Conservation (phyloP, 2,888 invertebrate species). For the Spicauda simplicius region DNA sequence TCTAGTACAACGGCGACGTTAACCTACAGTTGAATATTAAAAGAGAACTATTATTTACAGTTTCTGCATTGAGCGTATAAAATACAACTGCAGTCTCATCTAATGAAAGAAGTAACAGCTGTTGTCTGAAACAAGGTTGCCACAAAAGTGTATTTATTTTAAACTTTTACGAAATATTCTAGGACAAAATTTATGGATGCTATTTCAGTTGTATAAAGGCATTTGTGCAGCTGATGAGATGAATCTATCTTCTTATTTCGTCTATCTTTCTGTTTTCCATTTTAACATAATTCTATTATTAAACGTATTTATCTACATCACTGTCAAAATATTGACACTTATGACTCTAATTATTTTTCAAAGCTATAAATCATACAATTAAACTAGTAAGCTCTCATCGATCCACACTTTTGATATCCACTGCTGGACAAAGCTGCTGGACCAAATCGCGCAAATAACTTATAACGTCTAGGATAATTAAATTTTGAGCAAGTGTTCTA, state of each 20-base stretch:
- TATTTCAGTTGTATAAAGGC: background rate
- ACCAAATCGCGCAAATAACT: no score
- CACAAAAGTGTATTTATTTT: slow-evolving; percentile 24
- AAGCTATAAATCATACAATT: no score
- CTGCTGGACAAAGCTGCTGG: no score
- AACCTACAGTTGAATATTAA: slow-evolving; percentile 31
- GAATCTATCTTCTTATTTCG: background rate
- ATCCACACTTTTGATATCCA: no score
- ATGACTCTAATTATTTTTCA: no score
- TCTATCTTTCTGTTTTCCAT: no score
- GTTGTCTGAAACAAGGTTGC: slow-evolving; percentile 18
- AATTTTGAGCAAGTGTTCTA: no score
- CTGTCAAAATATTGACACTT: no score
- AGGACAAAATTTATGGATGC: background rate
- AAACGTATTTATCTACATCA: no score
- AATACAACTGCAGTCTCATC: slow-evolving; percentile 33
- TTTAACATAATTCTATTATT: no score
- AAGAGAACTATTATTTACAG: slow-evolving; percentile 31
- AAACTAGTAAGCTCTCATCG: no score
- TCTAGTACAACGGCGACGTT: slow-evolving; percentile 23
- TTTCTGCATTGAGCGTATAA: slow-evolving; percentile 29
- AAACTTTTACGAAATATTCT: slow-evolving; percentile 4
- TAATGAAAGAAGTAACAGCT: slow-evolving; percentile 28
- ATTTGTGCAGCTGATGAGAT: background rate
- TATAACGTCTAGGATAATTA: no score